phyloP scores from a whole-genome alignment of 2,888 invertebrate species.

The Agrochola lota region DNA sequence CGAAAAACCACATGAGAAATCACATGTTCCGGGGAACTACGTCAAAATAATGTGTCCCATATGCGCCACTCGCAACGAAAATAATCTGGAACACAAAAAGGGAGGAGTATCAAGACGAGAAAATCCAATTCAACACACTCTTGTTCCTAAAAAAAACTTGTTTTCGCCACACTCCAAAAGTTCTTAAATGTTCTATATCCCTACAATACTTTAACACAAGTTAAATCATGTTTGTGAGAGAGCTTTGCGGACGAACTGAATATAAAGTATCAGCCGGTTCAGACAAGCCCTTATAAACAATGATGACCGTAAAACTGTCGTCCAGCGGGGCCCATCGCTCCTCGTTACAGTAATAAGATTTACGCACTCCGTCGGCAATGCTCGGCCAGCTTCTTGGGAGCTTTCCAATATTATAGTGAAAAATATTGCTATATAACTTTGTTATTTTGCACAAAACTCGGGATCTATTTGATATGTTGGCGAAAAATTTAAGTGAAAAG shows the following conservation, averaged over 20 bases:
- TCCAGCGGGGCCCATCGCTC: constrained; percentile 36
- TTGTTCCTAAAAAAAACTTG: constrained; percentile 5
- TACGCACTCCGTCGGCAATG: constrained; percentile 24
- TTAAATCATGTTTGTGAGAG: constrained; percentile 38
- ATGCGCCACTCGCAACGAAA: background rate
- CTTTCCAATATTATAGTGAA: constrained; percentile 28
- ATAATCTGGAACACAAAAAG: constrained; percentile 1
- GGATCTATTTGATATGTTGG: background rate
- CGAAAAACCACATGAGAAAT: background rate
- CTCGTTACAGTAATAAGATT: constrained; percentile 64
- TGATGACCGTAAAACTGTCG: constrained; percentile 52
- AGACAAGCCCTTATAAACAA: constrained; percentile 46
- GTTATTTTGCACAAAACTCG: background rate
- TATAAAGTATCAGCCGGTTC: constrained; percentile 44
- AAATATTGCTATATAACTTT: constrained; percentile 15
- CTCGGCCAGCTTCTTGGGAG: constrained; percentile 40
- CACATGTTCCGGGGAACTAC: background rate
- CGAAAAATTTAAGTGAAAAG: background rate
- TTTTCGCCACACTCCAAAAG: background rate
- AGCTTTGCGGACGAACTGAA: constrained; percentile 31
- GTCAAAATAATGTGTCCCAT: background rate
- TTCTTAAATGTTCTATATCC: background rate
- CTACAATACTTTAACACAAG: constrained; percentile 14
- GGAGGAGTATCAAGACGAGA: background rate
- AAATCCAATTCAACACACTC: background rate